Evolutionary conservation across 2,888 invertebrate species (phyloP).

Genomic region (Lissonota sp.): DNA sequence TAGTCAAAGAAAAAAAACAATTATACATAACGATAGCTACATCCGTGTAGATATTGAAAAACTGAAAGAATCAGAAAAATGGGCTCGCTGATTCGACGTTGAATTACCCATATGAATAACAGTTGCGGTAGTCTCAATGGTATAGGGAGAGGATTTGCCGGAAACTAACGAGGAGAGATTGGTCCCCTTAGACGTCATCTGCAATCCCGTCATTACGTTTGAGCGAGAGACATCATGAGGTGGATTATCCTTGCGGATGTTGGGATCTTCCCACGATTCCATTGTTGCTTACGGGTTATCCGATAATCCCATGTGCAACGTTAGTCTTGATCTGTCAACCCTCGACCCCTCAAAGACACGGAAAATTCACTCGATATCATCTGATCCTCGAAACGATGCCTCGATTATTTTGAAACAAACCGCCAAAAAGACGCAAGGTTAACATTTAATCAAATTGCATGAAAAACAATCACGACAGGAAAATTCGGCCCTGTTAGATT

Average conservation of each 20-base stretch:
- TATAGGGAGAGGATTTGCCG: constrained; percentile 25
- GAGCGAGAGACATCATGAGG: not conserved
- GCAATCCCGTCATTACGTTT: constrained; percentile 32
- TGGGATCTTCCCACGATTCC: constrained; percentile 11
- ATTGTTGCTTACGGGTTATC: constrained; percentile 51
- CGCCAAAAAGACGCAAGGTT: no score
- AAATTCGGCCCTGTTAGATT: not conserved
- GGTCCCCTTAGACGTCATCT: not conserved
- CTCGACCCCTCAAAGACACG: no score
- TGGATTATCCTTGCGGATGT: not conserved
- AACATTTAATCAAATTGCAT: no score
- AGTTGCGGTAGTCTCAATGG: not conserved
- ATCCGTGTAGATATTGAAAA: no score
- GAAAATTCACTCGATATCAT: not conserved
- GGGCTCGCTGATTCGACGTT: no score
- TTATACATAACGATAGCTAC: no score
- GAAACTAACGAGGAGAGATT: constrained; percentile 10
- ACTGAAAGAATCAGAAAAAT: no score
- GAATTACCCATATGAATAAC: not conserved
- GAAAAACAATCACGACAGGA: no score
- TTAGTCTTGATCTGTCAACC: not conserved
- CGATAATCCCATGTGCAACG: constrained; percentile 44
- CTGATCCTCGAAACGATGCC: not conserved
- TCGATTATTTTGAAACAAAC: no score
- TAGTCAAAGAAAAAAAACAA: no score